Conservation (phyloP, 2,888 invertebrate genomes). For the Stenolophus ochropezus region DNA sequence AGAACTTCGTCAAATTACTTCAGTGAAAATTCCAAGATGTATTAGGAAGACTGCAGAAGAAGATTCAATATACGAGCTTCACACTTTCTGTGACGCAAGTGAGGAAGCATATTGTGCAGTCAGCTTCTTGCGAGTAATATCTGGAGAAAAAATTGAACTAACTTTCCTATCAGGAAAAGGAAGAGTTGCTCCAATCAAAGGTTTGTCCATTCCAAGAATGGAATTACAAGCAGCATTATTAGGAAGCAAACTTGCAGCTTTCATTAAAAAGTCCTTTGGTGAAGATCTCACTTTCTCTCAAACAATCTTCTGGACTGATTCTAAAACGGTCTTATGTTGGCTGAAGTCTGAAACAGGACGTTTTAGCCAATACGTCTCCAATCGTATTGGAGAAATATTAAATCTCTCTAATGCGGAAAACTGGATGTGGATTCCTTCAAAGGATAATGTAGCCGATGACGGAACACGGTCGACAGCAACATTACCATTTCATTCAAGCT, state of each 20-base stretch:
- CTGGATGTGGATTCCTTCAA: background rate
- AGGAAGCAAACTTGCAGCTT: background rate
- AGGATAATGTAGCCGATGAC: background rate
- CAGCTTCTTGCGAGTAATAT: conserved; percentile 21
- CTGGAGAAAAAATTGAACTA: background rate
- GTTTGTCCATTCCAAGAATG: conserved; percentile 30
- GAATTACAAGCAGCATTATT: conserved; percentile 43
- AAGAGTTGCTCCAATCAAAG: conserved; percentile 40
- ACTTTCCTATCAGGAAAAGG: conserved; percentile 23
- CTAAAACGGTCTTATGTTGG: background rate
- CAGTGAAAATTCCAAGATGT: background rate
- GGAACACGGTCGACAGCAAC: background rate
- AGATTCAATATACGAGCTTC: conserved; percentile 21
- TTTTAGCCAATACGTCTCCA: background rate
- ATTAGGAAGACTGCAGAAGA: background rate
- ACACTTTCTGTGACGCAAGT: conserved; percentile 48
- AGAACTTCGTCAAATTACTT: background rate
- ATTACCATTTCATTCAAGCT: background rate
- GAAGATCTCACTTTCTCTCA: background rate
- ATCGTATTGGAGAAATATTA: background rate
- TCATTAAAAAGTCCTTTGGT: background rate
- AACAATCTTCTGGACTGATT: background rate
- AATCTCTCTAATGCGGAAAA: background rate
- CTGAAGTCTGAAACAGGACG: background rate
- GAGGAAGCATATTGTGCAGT: conserved; percentile 34